Conservation (phyloP, 2,888 invertebrate genomes). For the Drepanosiphum platanoidis region DNA sequence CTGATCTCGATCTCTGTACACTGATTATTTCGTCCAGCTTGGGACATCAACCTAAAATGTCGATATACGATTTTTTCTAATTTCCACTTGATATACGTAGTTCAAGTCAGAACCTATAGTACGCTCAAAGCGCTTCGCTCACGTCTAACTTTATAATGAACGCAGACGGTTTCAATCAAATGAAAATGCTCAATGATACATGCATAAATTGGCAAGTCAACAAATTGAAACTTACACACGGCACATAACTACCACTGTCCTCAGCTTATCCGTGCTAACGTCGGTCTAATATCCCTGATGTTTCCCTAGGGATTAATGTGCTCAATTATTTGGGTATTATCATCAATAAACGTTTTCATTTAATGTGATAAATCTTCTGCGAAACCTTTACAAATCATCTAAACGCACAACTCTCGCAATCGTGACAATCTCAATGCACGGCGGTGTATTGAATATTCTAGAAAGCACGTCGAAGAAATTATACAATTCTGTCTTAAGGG, state of each 20-base stretch:
- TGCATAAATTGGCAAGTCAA: constrained; percentile 22
- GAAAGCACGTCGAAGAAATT: not conserved
- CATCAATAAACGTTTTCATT: constrained; percentile 49
- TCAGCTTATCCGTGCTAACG: not conserved
- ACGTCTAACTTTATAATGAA: not conserved
- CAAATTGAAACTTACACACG: constrained; percentile 44
- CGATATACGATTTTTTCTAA: no score
- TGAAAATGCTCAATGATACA: constrained; percentile 1
- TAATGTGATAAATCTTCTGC: constrained; percentile 36
- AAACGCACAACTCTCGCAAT: constrained; percentile 25
- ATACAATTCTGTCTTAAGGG: not conserved
- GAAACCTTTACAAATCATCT: constrained; percentile 42
- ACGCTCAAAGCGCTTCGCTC: not conserved
- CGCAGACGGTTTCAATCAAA: not conserved
- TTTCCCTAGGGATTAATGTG: constrained; percentile 42
- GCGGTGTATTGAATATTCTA: not conserved
- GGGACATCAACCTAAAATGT: no score
- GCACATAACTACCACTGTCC: not conserved
- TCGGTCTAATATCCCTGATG: constrained; percentile 44
- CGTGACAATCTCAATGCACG: not conserved
- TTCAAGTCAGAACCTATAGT: no score
- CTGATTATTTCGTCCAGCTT: no score
- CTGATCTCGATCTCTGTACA: no score
- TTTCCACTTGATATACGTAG: no score
- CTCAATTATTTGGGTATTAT: constrained; percentile 57